A percentile compares a stretch with the other conserved stretches of the same genome.
Conservation (phyloP, 2,113 vertebrate species). For the Coregonus clupeaformis region DNA sequence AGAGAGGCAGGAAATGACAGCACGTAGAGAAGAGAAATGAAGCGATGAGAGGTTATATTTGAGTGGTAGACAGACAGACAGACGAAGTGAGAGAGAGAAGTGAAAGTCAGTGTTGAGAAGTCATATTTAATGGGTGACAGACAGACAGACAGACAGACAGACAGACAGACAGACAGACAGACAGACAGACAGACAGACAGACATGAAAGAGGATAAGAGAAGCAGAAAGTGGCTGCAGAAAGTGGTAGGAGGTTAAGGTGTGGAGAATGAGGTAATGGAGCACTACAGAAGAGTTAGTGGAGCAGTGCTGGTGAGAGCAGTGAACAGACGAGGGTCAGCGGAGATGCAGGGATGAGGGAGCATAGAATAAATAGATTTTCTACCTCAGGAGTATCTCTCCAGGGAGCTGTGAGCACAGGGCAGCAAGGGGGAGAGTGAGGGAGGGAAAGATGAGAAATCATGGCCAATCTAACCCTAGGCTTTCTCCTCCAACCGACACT, state of each 20-base stretch:
- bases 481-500: neutral
- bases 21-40: too few species aligned
- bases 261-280: neutral
- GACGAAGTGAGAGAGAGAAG: neutral
- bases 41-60: too few species aligned
- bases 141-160: too few species aligned
- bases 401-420: neutral
- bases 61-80: neutral
- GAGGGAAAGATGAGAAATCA: neutral
- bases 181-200: neutral
- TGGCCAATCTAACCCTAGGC: neutral
- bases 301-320: neutral
- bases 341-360: neutral
- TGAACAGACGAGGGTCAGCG: neutral
- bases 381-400: neutral
- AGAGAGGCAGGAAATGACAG: neutral
- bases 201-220: too few species aligned
- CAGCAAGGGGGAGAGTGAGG: neutral
- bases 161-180: too few species aligned
- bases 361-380: neutral
- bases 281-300: neutral
- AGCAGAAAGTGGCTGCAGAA: neutral
- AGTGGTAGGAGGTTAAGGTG: neutral
- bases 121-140: too few species aligned
- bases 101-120: too few species aligned